phyloP scores from a whole-genome alignment of 2,888 invertebrate species.

The Empis stercorea region DNA sequence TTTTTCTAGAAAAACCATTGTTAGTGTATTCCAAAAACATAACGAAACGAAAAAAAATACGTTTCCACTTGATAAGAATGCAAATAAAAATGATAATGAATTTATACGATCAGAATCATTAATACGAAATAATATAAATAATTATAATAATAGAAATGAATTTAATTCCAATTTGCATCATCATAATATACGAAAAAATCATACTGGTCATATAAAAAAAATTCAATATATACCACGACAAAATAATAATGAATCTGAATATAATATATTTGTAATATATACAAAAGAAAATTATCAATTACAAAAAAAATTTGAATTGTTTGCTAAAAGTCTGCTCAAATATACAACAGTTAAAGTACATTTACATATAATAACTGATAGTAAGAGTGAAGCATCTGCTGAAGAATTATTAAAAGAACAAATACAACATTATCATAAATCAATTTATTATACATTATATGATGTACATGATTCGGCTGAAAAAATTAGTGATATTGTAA shows the following conservation, averaged over 20 bases:
- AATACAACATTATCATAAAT: constrained; percentile 33
- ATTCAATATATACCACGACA: constrained; percentile 12
- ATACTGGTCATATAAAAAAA: constrained; percentile 8
- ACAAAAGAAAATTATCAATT: constrained; percentile 32
- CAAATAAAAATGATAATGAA: not conserved
- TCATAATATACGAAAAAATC: not conserved
- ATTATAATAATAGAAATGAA: not conserved
- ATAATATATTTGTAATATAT: constrained; percentile 34
- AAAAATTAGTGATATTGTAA: constrained; percentile 47
- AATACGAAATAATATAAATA: not conserved
- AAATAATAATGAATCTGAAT: constrained; percentile 19
- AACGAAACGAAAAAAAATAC: not conserved
- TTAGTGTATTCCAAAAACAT: constrained; percentile 10
- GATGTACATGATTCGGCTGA: constrained; percentile 47
- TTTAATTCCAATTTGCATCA: constrained; percentile 2
- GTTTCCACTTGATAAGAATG: not conserved
- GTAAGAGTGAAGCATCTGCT: constrained; percentile 42
- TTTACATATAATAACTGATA: constrained; percentile 50
- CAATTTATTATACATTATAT: constrained; percentile 40
- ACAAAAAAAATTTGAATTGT: constrained; percentile 32
- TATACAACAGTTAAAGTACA: constrained; percentile 38
- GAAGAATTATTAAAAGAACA: constrained; percentile 37
- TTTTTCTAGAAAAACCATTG: constrained; percentile 14
- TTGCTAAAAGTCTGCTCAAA: constrained; percentile 29
- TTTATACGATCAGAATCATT: not conserved